Evolutionary conservation across 2,797 vertebrate species (phyloP).

Genomic region (Scyliorhinus canicula): DNA sequence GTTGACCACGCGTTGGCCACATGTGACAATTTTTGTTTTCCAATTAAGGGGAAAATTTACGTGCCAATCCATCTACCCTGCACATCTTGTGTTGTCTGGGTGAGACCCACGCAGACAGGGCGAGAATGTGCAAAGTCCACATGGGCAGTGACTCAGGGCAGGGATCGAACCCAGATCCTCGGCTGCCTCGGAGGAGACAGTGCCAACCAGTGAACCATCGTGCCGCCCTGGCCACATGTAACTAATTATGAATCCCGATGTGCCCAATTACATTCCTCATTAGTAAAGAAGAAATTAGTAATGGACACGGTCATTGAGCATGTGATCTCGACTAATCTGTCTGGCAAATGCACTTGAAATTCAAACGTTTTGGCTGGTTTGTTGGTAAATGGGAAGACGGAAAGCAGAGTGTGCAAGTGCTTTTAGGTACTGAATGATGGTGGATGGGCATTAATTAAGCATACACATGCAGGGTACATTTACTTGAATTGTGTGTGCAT

Average conservation of each 20-base stretch:
- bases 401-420: neutral
- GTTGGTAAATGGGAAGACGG: neutral
- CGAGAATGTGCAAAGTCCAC: too few species aligned
- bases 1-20: neutral
- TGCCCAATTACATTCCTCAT: neutral
- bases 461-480: neutral
- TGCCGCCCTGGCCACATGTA: too few species aligned
- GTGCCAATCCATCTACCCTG: too few species aligned
- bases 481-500: neutral
- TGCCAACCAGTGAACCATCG: too few species aligned
- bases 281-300: neutral
- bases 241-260: neutral
- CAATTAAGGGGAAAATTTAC: too few species aligned
- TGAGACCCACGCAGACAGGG: too few species aligned
- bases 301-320: neutral
- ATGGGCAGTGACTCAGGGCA: too few species aligned
- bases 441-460: neutral
- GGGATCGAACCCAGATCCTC: too few species aligned
- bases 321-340: neutral
- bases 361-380: neutral
- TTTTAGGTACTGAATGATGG: neutral
- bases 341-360: neutral
- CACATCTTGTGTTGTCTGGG: too few species aligned
- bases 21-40: too few species aligned
- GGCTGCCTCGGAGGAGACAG: too few species aligned